phyloP scores from a whole-genome alignment of 2,113 vertebrate genomes.

The Salminus brasiliensis region DNA sequence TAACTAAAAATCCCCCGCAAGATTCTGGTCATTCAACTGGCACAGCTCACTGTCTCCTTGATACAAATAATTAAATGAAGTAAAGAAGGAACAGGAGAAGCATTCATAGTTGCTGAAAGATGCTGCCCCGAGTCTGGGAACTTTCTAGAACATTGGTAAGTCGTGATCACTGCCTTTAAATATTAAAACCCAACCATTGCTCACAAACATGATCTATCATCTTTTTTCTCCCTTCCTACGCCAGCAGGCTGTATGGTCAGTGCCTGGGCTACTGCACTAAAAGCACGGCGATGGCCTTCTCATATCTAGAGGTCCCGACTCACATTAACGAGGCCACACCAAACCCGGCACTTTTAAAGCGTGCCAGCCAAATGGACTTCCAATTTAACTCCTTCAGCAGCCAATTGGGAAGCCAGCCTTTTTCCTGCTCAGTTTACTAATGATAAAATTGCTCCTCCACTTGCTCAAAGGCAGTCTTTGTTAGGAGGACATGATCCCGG shows the following conservation, averaged over 20 bases:
- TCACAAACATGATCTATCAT: slow-evolving; percentile 1
- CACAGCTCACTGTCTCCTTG: slow-evolving; percentile 1
- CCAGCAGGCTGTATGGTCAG: slow-evolving; percentile 43
- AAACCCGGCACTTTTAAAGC: slow-evolving; percentile 54
- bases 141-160: not conserved
- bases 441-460: slow-evolving; percentile 72
- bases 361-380: slow-evolving; percentile 59
- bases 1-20: slow-evolving; percentile 37
- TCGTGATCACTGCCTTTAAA: not conserved
- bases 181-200: not conserved
- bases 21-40: slow-evolving; percentile 35
- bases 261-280: slow-evolving; percentile 51
- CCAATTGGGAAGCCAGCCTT: slow-evolving; percentile 60
- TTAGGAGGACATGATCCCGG: slow-evolving; percentile 69
- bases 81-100: not conserved
- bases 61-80: slow-evolving; percentile 8
- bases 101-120: not conserved
- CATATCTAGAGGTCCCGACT: slow-evolving; percentile 54
- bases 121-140: not conserved
- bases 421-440: slow-evolving; percentile 79
- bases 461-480: slow-evolving; percentile 73
- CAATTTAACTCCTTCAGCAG: slow-evolving; percentile 68
- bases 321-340: slow-evolving; percentile 56
- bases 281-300: slow-evolving; percentile 46
- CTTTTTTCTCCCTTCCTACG: slow-evolving; percentile 48